Conservation (phyloP, 2,113 vertebrate genomes). For the Pterocles gutturalis region DNA sequence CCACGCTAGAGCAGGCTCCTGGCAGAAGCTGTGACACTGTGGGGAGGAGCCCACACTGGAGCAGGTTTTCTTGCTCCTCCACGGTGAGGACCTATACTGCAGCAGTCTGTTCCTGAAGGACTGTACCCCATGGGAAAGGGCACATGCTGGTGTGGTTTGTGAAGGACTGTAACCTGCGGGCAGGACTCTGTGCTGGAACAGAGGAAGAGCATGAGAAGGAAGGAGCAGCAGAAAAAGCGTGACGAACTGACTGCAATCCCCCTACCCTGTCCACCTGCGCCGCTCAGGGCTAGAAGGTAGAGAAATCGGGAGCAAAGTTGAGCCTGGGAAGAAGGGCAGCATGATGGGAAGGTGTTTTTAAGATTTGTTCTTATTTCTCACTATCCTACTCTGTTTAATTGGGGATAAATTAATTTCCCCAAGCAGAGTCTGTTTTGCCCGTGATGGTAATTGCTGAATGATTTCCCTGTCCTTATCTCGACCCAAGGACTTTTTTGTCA, state of each 20-base stretch:
- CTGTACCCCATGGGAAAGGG: not conserved
- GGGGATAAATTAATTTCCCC: not conserved
- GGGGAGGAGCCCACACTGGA: rapidly evolving
- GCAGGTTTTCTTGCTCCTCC: not conserved
- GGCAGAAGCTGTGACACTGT: not conserved
- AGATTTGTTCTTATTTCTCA: not conserved
- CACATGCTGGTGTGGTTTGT: rapidly evolving
- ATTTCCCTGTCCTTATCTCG: not conserved
- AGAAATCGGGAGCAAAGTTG: not conserved
- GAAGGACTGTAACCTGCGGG: not conserved
- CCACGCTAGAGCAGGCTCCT: not conserved
- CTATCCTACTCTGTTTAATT: not conserved
- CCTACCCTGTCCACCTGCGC: not conserved
- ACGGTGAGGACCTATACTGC: too few relatives aligned
- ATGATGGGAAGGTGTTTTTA: not conserved
- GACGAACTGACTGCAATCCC: not conserved
- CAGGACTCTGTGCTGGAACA: not conserved
- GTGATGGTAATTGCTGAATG: not conserved
- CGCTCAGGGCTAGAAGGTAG: not conserved
- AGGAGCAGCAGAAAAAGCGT: not conserved
- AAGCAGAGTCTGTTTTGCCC: not conserved
- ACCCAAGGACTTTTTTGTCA: not conserved
- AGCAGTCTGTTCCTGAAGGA: not conserved
- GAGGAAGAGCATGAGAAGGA: not conserved
- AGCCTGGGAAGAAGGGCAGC: not conserved